A percentile compares a stretch with the other conserved stretches of the same genome.
phyloP scores from a whole-genome alignment of 2,888 invertebrate species.

The Meganola albula region DNA sequence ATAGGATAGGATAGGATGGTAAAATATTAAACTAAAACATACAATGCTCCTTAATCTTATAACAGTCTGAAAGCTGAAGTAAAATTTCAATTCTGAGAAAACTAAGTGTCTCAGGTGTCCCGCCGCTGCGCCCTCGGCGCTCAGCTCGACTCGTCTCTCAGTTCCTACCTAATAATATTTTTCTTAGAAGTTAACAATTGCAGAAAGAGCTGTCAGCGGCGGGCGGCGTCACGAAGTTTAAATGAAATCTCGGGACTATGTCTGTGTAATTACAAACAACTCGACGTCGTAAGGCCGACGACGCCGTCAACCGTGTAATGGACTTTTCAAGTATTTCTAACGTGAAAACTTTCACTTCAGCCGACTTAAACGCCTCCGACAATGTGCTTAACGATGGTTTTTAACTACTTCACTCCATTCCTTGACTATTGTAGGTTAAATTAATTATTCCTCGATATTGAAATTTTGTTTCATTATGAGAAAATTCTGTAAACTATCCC shows the following conservation, averaged over 20 bases:
- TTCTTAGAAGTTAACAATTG: conserved; percentile 49
- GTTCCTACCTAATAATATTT: conserved; percentile 37
- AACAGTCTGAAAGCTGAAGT: too few relatives aligned
- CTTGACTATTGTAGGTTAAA: conserved; percentile 56
- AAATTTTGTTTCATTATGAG: too few relatives aligned
- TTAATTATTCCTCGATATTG: conserved; percentile 62
- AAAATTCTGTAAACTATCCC: too few relatives aligned
- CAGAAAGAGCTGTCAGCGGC: conserved; percentile 50
- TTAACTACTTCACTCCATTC: conserved; percentile 64
- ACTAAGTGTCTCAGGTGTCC: conserved; percentile 16
- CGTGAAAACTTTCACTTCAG: conserved; percentile 68
- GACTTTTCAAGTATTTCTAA: conserved; percentile 75
- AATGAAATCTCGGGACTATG: conserved; percentile 67
- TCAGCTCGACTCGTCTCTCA: too few relatives aligned
- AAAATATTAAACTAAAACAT: too few relatives aligned
- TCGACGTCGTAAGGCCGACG: conserved; percentile 55
- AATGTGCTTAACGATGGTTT: conserved; percentile 73
- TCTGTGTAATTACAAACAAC: conserved; percentile 71
- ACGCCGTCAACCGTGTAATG: conserved; percentile 70
- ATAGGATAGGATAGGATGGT: too few relatives aligned
- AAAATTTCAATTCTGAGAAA: too few relatives aligned
- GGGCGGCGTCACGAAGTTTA: conserved; percentile 64
- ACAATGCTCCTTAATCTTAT: too few relatives aligned
- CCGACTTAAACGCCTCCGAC: conserved; percentile 63
- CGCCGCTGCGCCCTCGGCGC: conserved; percentile 5